Evolutionary conservation across 64 coral and sea anemone species (phyloP), one percentile per base, ranked within the genome.

Genomic region (Cladopsammia gracilis): DNA sequence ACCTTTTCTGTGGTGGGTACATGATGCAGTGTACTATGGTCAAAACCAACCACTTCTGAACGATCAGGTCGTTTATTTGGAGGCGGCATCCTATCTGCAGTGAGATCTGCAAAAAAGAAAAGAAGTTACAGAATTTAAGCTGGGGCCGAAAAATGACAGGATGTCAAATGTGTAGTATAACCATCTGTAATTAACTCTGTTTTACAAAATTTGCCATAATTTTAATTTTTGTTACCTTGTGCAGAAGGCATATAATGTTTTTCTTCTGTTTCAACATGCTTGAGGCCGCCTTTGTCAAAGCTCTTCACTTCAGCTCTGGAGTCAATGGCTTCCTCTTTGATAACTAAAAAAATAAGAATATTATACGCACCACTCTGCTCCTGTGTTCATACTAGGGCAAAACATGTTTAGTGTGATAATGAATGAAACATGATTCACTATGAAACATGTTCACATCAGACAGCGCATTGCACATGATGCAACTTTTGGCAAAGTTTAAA

Each of bases 11-110:
- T 54, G 20, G 75, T 91, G 56, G 84, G 68, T 50, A 98, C 96
- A 94, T 98, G 96, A 49, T 98, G 90, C 48, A 98, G 75, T 62
- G 88, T 98, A 23, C 75, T 77, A 3, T 94, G 92, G 71, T 98
- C 96, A 94, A 98, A 98, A 3, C 75, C 58, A 18, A 60, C 24
- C 43, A 98, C 88, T 65, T 76, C 96, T 83, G 95, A 93, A 52
- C 91, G 90, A 82, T 96, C 86, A 47, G 96, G 79, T 24, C 80
- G 80, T 94, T 94, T 94, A 25, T 76, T 58, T 26, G 88, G 76
- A 81, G 96, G 92, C 68, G 94, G 93, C 62, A 91, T 80, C n/a
- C 80, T 84, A 24, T 79, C 89, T 76, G 46, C 82, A 75, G 58
- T 88, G 43, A 94, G 87, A 54, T 87, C 92, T 94, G 70, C 68